Evolutionary conservation across 2,888 invertebrate genomes (phyloP).

Genomic region (Crematogaster levior): DNA sequence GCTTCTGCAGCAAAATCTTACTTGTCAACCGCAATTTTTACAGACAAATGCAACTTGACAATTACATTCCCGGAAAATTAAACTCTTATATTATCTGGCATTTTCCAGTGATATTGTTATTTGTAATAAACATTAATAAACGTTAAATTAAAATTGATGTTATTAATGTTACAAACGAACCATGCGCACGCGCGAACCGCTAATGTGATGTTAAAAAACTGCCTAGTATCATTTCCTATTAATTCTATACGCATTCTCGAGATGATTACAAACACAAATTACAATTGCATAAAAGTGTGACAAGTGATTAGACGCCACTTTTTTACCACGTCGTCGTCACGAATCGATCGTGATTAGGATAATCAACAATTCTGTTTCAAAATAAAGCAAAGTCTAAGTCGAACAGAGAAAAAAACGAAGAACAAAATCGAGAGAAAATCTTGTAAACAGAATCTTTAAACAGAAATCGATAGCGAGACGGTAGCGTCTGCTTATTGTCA

Average conservation of each 20-base stretch:
- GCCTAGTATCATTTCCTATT: neutral
- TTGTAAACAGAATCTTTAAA: neutral
- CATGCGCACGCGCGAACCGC: too few relatives aligned
- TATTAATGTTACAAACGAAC: neutral
- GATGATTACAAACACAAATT: constrained; percentile 25
- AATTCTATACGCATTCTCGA: constrained; percentile 21
- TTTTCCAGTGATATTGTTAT: neutral
- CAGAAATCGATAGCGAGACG: neutral
- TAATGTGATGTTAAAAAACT: neutral
- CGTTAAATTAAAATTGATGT: neutral
- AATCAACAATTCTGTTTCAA: neutral
- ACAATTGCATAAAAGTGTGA: constrained; percentile 6
- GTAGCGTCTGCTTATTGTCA: neutral
- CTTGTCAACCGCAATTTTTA: neutral
- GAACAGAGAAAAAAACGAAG: neutral
- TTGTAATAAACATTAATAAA: neutral
- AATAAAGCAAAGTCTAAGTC: neutral
- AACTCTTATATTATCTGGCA: neutral
- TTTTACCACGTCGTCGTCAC: neutral
- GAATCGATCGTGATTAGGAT: neutral
- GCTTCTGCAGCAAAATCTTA: neutral
- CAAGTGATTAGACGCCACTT: neutral
- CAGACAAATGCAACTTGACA: neutral
- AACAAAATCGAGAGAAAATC: neutral
- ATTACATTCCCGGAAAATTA: neutral